These are phyloP conservation scores for Merluccius polli DNA, from an alignment of 2,797 vertebrate genomes.

Conservation along the genomic window DNA sequence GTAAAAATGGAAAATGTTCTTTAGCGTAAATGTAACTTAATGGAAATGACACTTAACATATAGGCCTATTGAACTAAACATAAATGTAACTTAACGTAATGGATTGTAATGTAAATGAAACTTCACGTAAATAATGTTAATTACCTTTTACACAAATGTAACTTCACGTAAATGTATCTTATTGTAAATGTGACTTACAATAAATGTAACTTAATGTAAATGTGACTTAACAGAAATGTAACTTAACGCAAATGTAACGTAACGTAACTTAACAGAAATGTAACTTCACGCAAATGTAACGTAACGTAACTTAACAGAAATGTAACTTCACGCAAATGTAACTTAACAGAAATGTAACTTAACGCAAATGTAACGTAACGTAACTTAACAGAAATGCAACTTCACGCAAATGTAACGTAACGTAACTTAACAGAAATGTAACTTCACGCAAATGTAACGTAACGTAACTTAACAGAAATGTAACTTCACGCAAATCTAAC, in stretches of 20 bases:
- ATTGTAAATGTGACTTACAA: background rate
- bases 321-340: background rate
- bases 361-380: background rate
- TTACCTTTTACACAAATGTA: background rate
- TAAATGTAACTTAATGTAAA: background rate
- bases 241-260: background rate
- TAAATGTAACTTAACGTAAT: background rate
- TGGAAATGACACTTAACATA: background rate
- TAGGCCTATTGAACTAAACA: no score
- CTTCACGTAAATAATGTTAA: background rate
- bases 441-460: background rate
- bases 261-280: no score
- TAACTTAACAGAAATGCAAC: background rate
- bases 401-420: background rate
- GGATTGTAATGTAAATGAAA: background rate
- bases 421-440: background rate
- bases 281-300: background rate
- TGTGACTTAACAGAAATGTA: slow-evolving; percentile 13
- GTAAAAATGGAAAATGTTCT: no score
- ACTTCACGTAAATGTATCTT: slow-evolving; percentile 2
- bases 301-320: no score
- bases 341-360: slow-evolving; percentile 15
- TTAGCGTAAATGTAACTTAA: background rate
- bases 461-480: no score
- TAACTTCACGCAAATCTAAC: background rate